These are phyloP conservation scores for Rhodophaea formosa DNA, from an alignment of 2,888 invertebrate genomes.

Conservation along the genomic window DNA sequence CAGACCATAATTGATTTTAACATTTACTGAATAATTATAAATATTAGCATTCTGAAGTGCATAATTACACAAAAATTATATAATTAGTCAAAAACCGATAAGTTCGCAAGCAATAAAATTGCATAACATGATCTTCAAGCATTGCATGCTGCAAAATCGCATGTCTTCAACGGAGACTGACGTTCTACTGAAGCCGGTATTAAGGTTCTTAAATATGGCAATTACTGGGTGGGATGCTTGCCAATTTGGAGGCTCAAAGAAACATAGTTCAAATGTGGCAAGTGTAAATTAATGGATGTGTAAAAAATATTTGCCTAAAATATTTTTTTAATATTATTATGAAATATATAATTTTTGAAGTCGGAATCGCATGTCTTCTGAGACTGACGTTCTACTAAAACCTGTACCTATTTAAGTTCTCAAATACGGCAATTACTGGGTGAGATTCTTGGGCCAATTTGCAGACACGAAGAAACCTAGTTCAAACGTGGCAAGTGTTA, in stretches of 20 bases:
- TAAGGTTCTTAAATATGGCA: conserved; percentile 41
- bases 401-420: conserved; percentile 20
- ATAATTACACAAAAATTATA: background rate
- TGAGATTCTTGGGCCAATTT: conserved; percentile 57
- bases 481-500: background rate
- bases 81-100: conserved; percentile 1
- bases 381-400: conserved; percentile 16
- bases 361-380: conserved; percentile 9
- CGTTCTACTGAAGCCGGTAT: conserved; percentile 16
- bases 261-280: background rate
- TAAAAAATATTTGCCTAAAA: too few species aligned
- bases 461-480: conserved; percentile 42
- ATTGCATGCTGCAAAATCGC: conserved; percentile 15
- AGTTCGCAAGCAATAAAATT: conserved; percentile 12
- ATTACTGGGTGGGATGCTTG: conserved; percentile 54
- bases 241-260: conserved; percentile 57
- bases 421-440: conserved; percentile 53
- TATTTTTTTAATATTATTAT: too few species aligned
- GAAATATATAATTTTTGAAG: too few species aligned
- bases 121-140: conserved; percentile 13
- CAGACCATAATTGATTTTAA: too few species aligned
- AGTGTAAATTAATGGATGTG: too few species aligned
- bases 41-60: too few species aligned
- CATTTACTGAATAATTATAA: too few species aligned
- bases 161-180: conserved; percentile 5